These are phyloP conservation scores for Physocephala rufipes DNA, from an alignment of 2,888 invertebrate genomes.

Conservation along the genomic window DNA sequence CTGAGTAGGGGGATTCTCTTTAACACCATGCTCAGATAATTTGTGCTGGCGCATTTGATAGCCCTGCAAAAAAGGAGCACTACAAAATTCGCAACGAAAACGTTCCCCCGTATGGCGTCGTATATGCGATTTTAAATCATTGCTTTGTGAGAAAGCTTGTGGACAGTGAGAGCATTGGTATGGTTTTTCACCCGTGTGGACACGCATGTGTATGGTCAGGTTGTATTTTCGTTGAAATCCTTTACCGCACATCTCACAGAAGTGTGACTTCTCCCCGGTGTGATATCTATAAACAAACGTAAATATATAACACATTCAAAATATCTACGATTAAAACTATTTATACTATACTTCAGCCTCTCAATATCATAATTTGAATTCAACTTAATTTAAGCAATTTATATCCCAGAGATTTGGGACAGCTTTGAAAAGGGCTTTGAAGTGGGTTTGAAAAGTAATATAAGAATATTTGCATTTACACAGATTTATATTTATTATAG, in stretches of 20 bases:
- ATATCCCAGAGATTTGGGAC: too few relatives aligned
- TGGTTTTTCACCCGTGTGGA: conserved; percentile 68
- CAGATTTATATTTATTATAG: too few relatives aligned
- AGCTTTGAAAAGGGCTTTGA: too few relatives aligned
- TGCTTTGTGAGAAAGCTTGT: conserved; percentile 69
- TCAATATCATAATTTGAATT: too few relatives aligned
- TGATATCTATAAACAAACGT: conserved; percentile 53
- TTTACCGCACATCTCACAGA: conserved; percentile 65
- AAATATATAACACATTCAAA: too few relatives aligned
- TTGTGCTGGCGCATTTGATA: conserved; percentile 69
- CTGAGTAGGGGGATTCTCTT: conserved; percentile 56
- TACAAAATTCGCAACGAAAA: conserved; percentile 68
- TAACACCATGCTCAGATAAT: conserved; percentile 60
- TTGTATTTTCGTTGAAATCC: conserved; percentile 67
- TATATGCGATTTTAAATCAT: conserved; percentile 68
- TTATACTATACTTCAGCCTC: neutral
- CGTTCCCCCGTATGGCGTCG: conserved; percentile 68
- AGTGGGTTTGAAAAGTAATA: too few relatives aligned
- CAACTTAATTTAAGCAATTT: too few relatives aligned
- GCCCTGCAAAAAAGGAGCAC: conserved; percentile 52
- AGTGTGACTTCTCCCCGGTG: conserved; percentile 69
- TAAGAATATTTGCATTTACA: too few relatives aligned
- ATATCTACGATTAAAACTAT: neutral
- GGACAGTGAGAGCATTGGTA: conserved; percentile 69
- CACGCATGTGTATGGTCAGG: conserved; percentile 68